Percentiles rank a stretch among this genome's conserved stretches.
phyloP scores from a whole-genome alignment of 2,113 vertebrate genomes.

The Petroica traversi region DNA sequence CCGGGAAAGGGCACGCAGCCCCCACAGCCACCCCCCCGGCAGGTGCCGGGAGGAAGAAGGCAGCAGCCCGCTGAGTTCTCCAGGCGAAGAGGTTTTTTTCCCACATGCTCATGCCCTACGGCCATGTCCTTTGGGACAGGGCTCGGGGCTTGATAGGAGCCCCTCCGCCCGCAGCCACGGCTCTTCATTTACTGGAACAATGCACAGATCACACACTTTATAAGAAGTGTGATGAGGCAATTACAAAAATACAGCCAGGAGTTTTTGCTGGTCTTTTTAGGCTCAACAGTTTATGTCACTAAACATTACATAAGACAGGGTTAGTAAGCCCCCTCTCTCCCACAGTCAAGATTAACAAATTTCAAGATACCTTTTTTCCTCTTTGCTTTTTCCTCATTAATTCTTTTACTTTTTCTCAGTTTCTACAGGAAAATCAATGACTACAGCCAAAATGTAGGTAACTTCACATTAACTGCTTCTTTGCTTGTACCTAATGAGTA shows the following conservation, averaged over 20 bases:
- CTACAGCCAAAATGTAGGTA: neutral
- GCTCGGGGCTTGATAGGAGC: neutral
- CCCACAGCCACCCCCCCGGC: neutral
- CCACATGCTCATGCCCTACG: accelerated
- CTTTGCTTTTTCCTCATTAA: neutral
- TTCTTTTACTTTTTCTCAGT: neutral
- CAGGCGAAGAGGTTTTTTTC: neutral
- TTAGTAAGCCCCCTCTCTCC: neutral
- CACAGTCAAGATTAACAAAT: neutral
- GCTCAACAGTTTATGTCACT: neutral
- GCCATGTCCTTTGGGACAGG: accelerated
- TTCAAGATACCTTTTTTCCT: neutral
- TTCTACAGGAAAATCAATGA: neutral
- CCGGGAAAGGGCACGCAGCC: neutral
- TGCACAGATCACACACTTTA: neutral
- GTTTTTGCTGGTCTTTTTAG: neutral
- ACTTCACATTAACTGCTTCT: neutral
- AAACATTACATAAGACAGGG: neutral
- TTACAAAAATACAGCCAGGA: neutral
- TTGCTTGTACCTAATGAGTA: neutral
- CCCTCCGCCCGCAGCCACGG: accelerated
- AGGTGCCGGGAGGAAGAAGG: accelerated
- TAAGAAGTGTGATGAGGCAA: slow-evolving; percentile 14
- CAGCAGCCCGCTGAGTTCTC: accelerated
- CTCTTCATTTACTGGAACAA: neutral